A percentile compares a stretch with the other conserved stretches of the same genome.
These are phyloP conservation scores for Zoroaster sp. DNA, from an alignment of 53 echinoderm and acorn worm species.

Conservation along the genomic window DNA sequence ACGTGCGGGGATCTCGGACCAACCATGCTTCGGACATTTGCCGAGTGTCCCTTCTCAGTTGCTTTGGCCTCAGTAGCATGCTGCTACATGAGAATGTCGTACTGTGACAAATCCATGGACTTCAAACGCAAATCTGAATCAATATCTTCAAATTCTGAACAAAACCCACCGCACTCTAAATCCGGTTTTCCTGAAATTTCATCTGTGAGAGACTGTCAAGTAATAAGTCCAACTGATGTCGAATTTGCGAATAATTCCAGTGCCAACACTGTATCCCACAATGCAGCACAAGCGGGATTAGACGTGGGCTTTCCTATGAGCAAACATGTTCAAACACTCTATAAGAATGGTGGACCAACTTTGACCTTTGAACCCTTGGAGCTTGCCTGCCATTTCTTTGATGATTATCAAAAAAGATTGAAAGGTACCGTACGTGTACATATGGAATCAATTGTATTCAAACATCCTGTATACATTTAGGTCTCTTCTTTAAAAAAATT, in stretches of 20 bases:
- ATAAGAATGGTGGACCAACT: neutral
- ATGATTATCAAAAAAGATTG: conserved; percentile 72
- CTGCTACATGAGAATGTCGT: conserved; percentile 90
- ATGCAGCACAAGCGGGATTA: neutral
- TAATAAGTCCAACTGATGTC: neutral
- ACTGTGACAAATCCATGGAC: neutral
- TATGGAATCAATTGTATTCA: no score
- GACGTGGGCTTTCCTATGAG: conserved; percentile 86
- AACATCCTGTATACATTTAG: no score
- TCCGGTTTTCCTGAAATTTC: neutral
- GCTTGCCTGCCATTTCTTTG: conserved; percentile 83
- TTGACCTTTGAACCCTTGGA: conserved; percentile 81
- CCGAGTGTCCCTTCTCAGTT: conserved; percentile 60
- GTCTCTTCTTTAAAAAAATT: no score
- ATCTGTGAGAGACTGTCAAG: neutral
- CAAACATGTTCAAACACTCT: conserved; percentile 40
- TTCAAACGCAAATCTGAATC: neutral
- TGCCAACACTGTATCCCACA: neutral
- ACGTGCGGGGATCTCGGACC: conserved; percentile 93
- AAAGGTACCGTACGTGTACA: no score
- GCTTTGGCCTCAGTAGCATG: conserved; percentile 80
- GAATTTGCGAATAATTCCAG: neutral
- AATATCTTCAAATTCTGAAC: neutral
- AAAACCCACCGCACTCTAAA: neutral
- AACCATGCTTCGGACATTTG: conserved; percentile 84